Percentiles rank a stretch among this genome's conserved stretches.
Conservation (phyloP, 2,113 vertebrate genomes). For the Pterocles burchelli region DNA sequence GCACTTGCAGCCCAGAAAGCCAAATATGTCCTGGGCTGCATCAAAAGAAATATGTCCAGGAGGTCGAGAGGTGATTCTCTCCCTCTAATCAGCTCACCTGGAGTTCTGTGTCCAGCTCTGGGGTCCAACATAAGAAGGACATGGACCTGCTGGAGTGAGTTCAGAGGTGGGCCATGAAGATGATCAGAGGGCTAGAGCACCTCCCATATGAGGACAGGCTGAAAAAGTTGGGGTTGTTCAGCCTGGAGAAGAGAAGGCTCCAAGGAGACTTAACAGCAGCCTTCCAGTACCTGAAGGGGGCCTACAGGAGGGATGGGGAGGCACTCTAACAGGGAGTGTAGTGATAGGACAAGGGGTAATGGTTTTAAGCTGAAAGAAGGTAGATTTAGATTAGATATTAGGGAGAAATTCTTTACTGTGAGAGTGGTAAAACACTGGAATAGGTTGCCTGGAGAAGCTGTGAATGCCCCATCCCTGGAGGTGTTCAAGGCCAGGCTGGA, state of each 20-base stretch:
- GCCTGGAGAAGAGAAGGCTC: background rate
- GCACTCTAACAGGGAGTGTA: background rate
- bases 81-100: background rate
- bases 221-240: background rate
- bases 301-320: background rate
- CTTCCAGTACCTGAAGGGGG: background rate
- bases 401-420: background rate
- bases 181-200: background rate
- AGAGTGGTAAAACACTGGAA: background rate
- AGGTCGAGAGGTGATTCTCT: background rate
- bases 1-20: background rate
- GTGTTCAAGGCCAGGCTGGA: background rate
- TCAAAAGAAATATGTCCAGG: background rate
- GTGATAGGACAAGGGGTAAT: accelerated
- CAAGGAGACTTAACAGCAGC: accelerated
- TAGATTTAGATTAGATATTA: background rate
- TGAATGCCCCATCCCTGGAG: background rate
- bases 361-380: background rate
- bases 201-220: background rate
- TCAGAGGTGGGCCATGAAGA: background rate
- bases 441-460: background rate
- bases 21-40: accelerated
- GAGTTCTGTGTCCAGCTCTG: background rate
- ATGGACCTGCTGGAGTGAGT: background rate
- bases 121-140: background rate